Conservation (phyloP, 2,113 vertebrate species). For the Dissostichus mawsoni region DNA sequence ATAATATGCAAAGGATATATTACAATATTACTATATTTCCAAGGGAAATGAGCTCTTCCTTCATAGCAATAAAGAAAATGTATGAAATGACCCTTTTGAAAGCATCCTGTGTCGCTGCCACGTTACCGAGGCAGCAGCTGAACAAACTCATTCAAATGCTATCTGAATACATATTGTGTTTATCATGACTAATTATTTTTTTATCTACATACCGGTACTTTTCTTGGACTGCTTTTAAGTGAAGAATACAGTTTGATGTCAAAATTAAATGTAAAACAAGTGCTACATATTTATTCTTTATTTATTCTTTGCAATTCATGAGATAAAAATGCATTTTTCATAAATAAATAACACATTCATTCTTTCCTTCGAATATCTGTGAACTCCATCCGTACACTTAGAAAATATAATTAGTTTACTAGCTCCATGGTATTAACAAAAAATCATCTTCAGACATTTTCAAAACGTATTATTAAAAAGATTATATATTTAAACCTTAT, state of each 20-base stretch:
- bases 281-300: conserved; percentile 40
- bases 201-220: too few relatives aligned
- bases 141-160: not conserved
- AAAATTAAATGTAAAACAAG: conserved; percentile 44
- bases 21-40: not conserved
- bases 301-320: conserved; percentile 38
- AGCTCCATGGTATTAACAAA: not conserved
- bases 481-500: conserved; percentile 29
- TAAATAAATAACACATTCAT: conserved; percentile 22
- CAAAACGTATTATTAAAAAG: conserved; percentile 31
- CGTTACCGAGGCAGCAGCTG: not conserved
- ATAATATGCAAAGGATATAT: not conserved
- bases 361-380: conserved; percentile 8
- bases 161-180: not conserved
- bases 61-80: not conserved
- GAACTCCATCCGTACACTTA: conserved; percentile 12
- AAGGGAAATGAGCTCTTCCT: not conserved
- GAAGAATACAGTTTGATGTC: conserved; percentile 33
- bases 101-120: not conserved
- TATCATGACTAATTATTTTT: not conserved
- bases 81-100: not conserved
- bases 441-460: conserved; percentile 16
- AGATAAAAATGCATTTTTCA: conserved; percentile 22
- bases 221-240: conserved; percentile 2
- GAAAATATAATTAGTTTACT: conserved; percentile 4